phyloP scores from a whole-genome alignment of 2,888 invertebrate species.

The Hypolimnas misippus region DNA sequence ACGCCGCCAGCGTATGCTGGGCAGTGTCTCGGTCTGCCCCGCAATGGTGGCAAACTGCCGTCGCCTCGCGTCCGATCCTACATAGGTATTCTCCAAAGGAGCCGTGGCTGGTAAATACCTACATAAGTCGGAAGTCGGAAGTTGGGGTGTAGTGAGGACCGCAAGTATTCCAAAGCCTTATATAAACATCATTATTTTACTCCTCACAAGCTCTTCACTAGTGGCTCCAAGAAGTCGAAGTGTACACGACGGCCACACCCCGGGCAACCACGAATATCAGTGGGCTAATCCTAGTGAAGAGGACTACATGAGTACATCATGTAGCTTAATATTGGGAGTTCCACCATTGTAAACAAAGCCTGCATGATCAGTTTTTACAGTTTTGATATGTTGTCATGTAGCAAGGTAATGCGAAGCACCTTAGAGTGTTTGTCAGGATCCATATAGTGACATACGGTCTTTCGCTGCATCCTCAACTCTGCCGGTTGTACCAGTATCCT shows the following conservation, averaged over 20 bases:
- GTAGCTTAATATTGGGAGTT: background rate
- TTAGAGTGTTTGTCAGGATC: background rate
- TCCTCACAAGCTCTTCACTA: background rate
- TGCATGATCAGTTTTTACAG: background rate
- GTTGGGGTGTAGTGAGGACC: background rate
- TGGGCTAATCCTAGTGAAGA: background rate
- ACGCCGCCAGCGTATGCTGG: too few relatives aligned
- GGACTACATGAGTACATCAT: background rate
- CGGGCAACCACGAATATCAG: background rate
- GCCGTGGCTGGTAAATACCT: too few relatives aligned
- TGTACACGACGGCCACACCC: constrained; percentile 1
- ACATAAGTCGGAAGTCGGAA: too few relatives aligned
- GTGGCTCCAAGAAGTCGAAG: background rate
- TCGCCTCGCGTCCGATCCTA: too few relatives aligned
- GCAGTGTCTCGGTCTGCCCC: too few relatives aligned
- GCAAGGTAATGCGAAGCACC: constrained; percentile 1
- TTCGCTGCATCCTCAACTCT: background rate
- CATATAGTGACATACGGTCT: background rate
- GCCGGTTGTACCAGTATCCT: background rate
- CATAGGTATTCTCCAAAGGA: too few relatives aligned
- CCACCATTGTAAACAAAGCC: background rate
- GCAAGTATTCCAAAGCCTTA: background rate
- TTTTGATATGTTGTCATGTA: background rate
- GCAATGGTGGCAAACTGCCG: too few relatives aligned
- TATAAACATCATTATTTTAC: background rate